Base-by-base conservation (phyloP, 2,113 vertebrate genomes). In the Dissostichus mawsoni region DNA sequence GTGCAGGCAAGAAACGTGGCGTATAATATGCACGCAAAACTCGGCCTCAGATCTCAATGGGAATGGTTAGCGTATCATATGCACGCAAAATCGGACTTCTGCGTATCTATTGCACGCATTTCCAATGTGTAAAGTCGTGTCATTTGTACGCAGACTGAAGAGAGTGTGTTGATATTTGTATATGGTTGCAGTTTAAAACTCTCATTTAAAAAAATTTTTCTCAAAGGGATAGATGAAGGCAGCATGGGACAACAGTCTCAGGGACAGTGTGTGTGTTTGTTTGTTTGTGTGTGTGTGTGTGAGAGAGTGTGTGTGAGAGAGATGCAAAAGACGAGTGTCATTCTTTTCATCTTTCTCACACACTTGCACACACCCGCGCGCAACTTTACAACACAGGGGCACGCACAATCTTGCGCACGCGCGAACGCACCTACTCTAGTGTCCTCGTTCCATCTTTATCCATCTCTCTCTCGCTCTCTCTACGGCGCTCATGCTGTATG, bases 391-490 rank as follows among this genome's bases (percentile, higher is more conserved):
- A 71, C 76, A 67, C 74, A 69, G 69, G n/a, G 11, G 17, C 64
- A 13, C 58, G 65, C 80, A 69, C 66, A 8, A 11, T 20, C 44
- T 14, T 76, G 81, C 87, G 72, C 74, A 84, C 68, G 79, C 83
- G 65, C 58, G 51, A 64, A 69, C 74, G 76, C 70, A 82, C 79
- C 52, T 76, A 71, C 77, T 72, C 72, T 7, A 58, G 81, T 81
- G 84, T 80, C 81, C 85, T 85, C 58, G 67, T 84, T 90, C 86
- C 81, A 81, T 92, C 79, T 88, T 62, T 81, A 75, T 87, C 86
- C 68, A 63, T 84, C 82, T 73, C 74, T 81, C 75, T 57, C 52
- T 1, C 70, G n/a, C 76, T 17, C 55, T 20, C 76, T 76, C 48
- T 47, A 74, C 76, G 77, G 83, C 83, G 82, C 88, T 88, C 78